Conservation (phyloP, 2,113 vertebrate species). For the Gopherus flavomarginatus region DNA sequence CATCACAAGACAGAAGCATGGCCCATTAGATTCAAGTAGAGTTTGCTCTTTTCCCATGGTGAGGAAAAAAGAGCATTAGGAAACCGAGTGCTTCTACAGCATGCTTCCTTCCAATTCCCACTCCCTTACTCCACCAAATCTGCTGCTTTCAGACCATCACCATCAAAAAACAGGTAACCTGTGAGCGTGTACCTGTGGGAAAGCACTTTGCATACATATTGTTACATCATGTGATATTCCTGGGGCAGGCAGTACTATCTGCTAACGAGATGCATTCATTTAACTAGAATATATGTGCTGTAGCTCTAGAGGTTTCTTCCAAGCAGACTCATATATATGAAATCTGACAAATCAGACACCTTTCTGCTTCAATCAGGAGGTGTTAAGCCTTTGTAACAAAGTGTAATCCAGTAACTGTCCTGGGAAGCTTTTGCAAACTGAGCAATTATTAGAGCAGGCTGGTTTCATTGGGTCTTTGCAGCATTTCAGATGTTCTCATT, state of each 20-base stretch:
- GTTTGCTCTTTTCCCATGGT: not conserved
- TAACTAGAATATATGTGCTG: not conserved
- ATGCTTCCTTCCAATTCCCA: not conserved
- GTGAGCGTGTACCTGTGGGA: fast-evolving
- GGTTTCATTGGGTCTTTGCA: not conserved
- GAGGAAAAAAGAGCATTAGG: fast-evolving
- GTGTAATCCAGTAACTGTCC: not conserved
- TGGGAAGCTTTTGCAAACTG: not conserved
- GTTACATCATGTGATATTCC: fast-evolving
- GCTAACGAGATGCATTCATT: not conserved
- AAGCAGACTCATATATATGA: not conserved
- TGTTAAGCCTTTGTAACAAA: not conserved
- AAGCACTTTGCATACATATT: fast-evolving
- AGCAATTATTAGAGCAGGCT: not conserved
- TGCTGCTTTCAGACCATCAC: not conserved
- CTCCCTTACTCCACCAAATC: too few relatives aligned
- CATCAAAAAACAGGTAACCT: not conserved
- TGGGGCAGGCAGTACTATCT: not conserved
- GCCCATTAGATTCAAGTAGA: fast-evolving
- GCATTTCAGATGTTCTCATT: not conserved
- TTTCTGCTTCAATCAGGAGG: not conserved
- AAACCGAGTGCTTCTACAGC: not conserved
- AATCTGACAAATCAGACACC: not conserved
- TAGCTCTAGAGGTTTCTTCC: not conserved
- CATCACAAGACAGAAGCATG: fast-evolving